Conservation (phyloP, 64 coral and sea anemone species). For the Pocillopora damicornis region DNA sequence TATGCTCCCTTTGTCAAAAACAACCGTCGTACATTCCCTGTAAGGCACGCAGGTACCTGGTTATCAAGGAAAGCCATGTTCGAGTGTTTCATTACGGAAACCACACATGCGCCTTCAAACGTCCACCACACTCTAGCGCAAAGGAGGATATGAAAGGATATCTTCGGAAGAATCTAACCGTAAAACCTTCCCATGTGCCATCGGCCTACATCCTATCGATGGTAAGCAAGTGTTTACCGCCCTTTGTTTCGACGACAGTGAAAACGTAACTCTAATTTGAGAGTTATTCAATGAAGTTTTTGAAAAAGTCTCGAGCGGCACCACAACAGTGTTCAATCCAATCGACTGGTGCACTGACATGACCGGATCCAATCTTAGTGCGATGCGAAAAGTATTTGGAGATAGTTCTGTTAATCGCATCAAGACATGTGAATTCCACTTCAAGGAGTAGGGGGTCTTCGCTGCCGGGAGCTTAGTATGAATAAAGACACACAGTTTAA, state of each 20-base stretch:
- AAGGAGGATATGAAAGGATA: slow-evolving; percentile 45
- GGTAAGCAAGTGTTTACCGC: slow-evolving; percentile 68
- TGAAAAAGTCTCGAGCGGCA: neutral
- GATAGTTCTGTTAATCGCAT: slow-evolving; percentile 14
- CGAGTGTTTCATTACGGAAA: slow-evolving; percentile 44
- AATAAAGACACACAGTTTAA: slow-evolving; percentile 16
- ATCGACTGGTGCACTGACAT: slow-evolving; percentile 58
- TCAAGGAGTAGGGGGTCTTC: slow-evolving; percentile 8
- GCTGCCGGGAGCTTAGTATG: slow-evolving; percentile 6
- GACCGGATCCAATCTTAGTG: slow-evolving; percentile 42
- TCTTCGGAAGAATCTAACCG: slow-evolving; percentile 49
- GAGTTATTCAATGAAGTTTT: slow-evolving; percentile 53
- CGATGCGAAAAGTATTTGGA: slow-evolving; percentile 38
- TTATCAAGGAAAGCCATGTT: neutral
- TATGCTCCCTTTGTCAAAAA: slow-evolving; percentile 13
- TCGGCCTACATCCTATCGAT: slow-evolving; percentile 44
- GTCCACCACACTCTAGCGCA: neutral
- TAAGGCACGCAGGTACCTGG: slow-evolving; percentile 34
- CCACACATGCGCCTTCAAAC: slow-evolving; percentile 22
- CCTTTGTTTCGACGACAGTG: slow-evolving; percentile 16
- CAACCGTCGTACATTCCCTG: neutral
- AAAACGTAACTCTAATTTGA: slow-evolving; percentile 52
- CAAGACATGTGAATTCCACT: slow-evolving; percentile 60
- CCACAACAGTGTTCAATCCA: slow-evolving; percentile 1
- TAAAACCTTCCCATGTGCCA: slow-evolving; percentile 54